phyloP scores from a whole-genome alignment of 1,140 invertebrate genomes.

The Anastatus disparis region DNA sequence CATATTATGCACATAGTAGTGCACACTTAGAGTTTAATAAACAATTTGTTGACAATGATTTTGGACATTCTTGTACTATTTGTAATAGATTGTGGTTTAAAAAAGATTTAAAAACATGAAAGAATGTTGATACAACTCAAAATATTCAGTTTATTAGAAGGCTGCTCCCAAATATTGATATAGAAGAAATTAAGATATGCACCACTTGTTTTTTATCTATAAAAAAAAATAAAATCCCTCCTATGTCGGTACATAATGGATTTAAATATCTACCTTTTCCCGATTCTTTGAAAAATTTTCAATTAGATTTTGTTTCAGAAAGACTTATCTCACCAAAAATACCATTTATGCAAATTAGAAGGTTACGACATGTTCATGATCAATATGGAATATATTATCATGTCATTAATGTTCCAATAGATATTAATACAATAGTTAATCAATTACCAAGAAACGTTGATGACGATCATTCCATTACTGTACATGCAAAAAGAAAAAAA shows the following conservation, averaged over 20 bases:
- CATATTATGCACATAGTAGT: conserved; percentile 58
- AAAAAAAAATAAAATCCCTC: conserved; percentile 43
- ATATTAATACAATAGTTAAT: conserved; percentile 56
- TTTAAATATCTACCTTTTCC: conserved; percentile 46
- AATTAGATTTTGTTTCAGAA: conserved; percentile 56
- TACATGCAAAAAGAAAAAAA: conserved; percentile 47
- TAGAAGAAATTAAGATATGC: no score
- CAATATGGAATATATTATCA: conserved; percentile 57
- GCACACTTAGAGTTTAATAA: no score
- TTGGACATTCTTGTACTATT: no score
- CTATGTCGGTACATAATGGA: conserved; percentile 42
- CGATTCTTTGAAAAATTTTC: no score
- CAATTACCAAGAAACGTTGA: conserved; percentile 54
- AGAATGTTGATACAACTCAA: no score
- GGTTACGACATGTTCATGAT: conserved; percentile 52
- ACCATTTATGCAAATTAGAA: conserved; percentile 56
- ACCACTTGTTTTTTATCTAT: conserved; percentile 39
- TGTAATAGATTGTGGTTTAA: no score
- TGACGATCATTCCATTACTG: conserved; percentile 56
- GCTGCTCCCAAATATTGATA: no score
- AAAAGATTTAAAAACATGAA: no score
- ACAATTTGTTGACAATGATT: no score
- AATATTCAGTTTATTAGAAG: conserved; percentile 36
- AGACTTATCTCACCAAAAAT: conserved; percentile 54
- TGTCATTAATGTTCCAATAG: conserved; percentile 59